A percentile compares a stretch with the other conserved stretches of the same genome.
Conservation (phyloP, 2,888 invertebrate genomes). For the Cataglyphis altisquamis region DNA sequence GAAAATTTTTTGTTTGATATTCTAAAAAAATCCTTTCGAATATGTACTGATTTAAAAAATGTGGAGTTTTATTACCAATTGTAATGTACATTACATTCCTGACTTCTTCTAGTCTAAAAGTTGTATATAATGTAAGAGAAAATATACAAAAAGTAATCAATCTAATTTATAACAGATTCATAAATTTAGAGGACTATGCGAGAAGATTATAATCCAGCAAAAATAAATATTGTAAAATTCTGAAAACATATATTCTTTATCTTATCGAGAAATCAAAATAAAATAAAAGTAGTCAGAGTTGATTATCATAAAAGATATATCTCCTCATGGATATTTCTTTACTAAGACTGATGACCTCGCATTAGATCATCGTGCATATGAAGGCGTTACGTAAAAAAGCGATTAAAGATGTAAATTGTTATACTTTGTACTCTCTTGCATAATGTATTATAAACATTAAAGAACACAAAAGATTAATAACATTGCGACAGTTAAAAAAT, state of each 20-base stretch:
- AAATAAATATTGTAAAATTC: conserved; percentile 23
- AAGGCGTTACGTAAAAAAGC: conserved; percentile 46
- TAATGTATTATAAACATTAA: conserved; percentile 66
- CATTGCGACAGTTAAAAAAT: conserved; percentile 53
- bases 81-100: conserved; percentile 63
- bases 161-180: conserved; percentile 46
- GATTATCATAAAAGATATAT: conserved; percentile 47
- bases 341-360: conserved; percentile 59
- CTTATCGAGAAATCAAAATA: neutral
- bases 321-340: conserved; percentile 46
- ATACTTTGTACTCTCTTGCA: conserved; percentile 67
- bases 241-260: conserved; percentile 31
- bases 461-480: conserved; percentile 58
- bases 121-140: conserved; percentile 64
- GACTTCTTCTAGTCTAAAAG: conserved; percentile 67
- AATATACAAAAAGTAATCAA: conserved; percentile 45
- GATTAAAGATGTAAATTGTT: conserved; percentile 66
- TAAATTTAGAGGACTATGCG: conserved; percentile 28
- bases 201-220: conserved; percentile 19
- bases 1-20: neutral
- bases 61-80: conserved; percentile 43
- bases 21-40: neutral
- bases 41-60: conserved; percentile 15
- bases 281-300: conserved; percentile 2
- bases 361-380: conserved; percentile 60